These are phyloP conservation scores for Ianthella basta DNA, from an alignment of 37 sponge, comb jelly and placozoan species.

Conservation along the genomic window DNA sequence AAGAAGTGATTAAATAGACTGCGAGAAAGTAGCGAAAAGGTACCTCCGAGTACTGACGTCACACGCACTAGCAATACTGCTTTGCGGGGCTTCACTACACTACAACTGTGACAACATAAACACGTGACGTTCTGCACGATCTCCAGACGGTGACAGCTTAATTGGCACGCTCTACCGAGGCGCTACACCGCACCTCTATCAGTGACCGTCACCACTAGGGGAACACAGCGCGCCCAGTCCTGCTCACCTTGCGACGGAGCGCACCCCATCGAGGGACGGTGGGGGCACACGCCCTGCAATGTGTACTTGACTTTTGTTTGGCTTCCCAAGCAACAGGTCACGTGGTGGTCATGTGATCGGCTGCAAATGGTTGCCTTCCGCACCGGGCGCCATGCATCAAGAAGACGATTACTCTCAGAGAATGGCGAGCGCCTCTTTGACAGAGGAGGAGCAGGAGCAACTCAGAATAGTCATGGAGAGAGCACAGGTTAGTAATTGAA, in stretches of 20 bases:
- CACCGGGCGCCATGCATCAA: conserved; percentile 6
- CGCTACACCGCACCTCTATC: no score
- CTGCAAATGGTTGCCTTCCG: no score
- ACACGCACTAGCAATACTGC: no score
- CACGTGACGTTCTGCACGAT: no score
- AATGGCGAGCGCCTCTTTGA: conserved; percentile 22
- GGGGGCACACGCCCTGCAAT: neutral
- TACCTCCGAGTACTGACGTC: no score
- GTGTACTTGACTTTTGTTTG: neutral
- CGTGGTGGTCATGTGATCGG: neutral
- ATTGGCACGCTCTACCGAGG: no score
- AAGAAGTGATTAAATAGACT: no score
- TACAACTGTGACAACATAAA: no score
- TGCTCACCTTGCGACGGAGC: neutral
- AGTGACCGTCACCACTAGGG: no score
- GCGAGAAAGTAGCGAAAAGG: no score
- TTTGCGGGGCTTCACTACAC: no score
- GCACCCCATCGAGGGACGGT: neutral
- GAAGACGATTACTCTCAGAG: conserved; percentile 15
- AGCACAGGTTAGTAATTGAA: conserved; percentile 58
- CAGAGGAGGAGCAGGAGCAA: conserved; percentile 49
- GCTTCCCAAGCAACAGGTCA: neutral
- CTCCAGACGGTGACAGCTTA: no score
- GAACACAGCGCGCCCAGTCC: neutral
- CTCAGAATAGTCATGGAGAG: conserved; percentile 61